Percentiles rank a stretch among this genome's conserved stretches.
These are phyloP conservation scores for Bombus waltoni DNA, from an alignment of 1,140 invertebrate species.

Conservation along the genomic window DNA sequence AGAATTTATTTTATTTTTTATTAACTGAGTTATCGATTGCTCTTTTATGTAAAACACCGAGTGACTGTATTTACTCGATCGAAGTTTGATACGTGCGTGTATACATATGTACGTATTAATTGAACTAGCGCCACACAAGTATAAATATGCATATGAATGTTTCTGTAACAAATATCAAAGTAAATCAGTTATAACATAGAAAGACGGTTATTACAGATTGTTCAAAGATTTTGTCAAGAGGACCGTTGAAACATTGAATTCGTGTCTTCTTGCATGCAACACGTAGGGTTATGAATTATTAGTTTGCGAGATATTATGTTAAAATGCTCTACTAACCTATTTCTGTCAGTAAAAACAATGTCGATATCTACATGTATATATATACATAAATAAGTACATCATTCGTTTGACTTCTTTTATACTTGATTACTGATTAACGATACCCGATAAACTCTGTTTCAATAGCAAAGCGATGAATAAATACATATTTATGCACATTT, in stretches of 20 bases:
- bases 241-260: constrained; percentile 11
- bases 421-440: background rate
- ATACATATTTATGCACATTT: background rate
- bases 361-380: constrained; percentile 21
- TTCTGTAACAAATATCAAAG: background rate
- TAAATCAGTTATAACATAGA: background rate
- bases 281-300: constrained; percentile 40
- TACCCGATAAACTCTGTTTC: background rate
- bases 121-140: background rate
- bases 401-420: constrained; percentile 39
- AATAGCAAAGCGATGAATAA: constrained; percentile 14
- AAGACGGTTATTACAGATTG: background rate
- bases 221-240: background rate
- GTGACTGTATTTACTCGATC: background rate
- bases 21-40: background rate
- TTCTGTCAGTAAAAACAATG: constrained; percentile 35
- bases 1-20: background rate
- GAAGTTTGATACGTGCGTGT: background rate
- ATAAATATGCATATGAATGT: background rate
- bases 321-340: constrained; percentile 55
- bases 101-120: background rate
- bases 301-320: constrained; percentile 45
- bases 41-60: background rate
- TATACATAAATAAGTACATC: background rate
- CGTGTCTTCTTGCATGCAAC: constrained; percentile 18